Conservation (phyloP, 2,888 invertebrate species). For the Parnassius mnemosyne region DNA sequence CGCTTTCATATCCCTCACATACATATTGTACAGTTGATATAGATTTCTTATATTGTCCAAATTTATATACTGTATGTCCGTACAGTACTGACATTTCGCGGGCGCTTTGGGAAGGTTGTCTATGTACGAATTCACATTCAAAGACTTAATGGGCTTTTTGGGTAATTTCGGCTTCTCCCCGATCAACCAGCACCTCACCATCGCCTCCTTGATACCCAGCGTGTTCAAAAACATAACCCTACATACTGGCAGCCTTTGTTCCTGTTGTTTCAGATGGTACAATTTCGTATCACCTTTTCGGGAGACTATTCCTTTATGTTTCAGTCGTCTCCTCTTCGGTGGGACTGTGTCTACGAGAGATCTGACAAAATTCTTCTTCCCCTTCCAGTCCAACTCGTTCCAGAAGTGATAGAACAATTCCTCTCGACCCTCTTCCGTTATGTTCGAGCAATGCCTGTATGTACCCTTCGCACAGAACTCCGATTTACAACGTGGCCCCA, state of each 20-base stretch:
- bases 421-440: slow-evolving; percentile 41
- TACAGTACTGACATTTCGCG: slow-evolving; percentile 50
- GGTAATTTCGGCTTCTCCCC: slow-evolving; percentile 37
- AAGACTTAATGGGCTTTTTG: slow-evolving; percentile 47
- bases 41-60: slow-evolving; percentile 49
- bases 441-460: slow-evolving; percentile 38
- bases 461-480: slow-evolving; percentile 45
- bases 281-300: slow-evolving; percentile 55
- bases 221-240: slow-evolving; percentile 58
- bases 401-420: slow-evolving; percentile 54
- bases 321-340: slow-evolving; percentile 44
- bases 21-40: slow-evolving; percentile 52
- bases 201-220: slow-evolving; percentile 59
- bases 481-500: slow-evolving; percentile 49
- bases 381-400: slow-evolving; percentile 54
- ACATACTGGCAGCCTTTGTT: slow-evolving; percentile 46
- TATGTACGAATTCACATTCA: slow-evolving; percentile 50
- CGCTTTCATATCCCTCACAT: slow-evolving; percentile 45
- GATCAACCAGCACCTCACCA: slow-evolving; percentile 52
- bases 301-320: slow-evolving; percentile 42
- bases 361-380: slow-evolving; percentile 48
- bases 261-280: slow-evolving; percentile 44
- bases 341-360: slow-evolving; percentile 49
- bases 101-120: slow-evolving; percentile 49
- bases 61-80: slow-evolving; percentile 44